Base-by-base conservation (phyloP, 2,797 vertebrate species). In the Dendrocincla tyrannina region DNA sequence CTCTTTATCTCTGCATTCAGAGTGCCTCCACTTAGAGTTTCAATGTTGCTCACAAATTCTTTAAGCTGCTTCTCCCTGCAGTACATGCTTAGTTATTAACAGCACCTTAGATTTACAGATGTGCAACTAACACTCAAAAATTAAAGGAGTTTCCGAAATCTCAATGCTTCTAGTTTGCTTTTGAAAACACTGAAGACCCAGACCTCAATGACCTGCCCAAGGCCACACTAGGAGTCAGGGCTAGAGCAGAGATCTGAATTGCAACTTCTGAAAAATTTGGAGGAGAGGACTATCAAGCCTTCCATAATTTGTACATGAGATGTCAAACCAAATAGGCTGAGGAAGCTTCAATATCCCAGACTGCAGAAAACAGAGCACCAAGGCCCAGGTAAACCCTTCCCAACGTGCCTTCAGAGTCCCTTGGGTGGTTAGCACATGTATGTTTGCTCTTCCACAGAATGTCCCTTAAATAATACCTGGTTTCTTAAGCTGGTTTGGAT, bases 1-100 rank as follows among this genome's bases (percentile, higher is more conserved):
- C 88, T 91, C 83, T 95, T 89, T 32, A 90, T 90, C 88, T 95
- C 85, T 63, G 50, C 52, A 19, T 66, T 91, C 69, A n/a, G 11
- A 77, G 33, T 20, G 64, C 52, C 72, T 85, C 60, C 62, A 25
- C 47, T 94, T 42, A 32, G 66, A 60, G 37, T 35, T 88, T 53
- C 60, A 74, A 76, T 60, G 56, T 0, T 74, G 60, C 35, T 91
- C 35, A 50, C 83, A 75, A 60, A 78, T 55, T 69, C 82, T 50
- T 68, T 64, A 58, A 58, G 79, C 37, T 59, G 58, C 35, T 95
- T 91, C 47, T 95, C 80, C 80, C 63, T 42, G 58, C 3, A 11
- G 46, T 30, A 46, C 24, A 15, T 19, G 17, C 44, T 84, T 30
- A 50, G 55, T 67, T 88, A 90, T 47, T 83, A 90, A 35, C 73